Percentiles rank a stretch among this genome's conserved stretches.
Evolutionary conservation across 2,888 invertebrate species (phyloP).

Genomic region (Zaprionus bogoriensis): DNA sequence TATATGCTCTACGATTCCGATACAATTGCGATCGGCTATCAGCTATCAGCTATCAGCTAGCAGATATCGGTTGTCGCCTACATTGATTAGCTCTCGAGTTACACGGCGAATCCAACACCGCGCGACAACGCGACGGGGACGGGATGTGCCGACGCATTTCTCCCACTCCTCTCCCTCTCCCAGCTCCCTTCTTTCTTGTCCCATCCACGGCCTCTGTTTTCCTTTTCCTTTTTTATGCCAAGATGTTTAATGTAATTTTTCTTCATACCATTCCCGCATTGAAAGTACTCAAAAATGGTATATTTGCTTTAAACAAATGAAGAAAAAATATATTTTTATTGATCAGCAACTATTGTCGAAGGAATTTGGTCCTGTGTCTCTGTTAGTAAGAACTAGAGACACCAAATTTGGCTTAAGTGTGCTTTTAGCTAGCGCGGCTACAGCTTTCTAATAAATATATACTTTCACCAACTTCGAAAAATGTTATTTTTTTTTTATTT

Average conservation of each 20-base stretch:
- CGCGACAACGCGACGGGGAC: constrained; percentile 67
- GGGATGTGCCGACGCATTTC: constrained; percentile 48
- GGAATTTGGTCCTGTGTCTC: too few relatives aligned
- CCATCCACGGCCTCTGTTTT: background rate
- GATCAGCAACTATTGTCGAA: too few relatives aligned
- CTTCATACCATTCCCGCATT: too few relatives aligned
- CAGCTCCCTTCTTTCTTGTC: background rate
- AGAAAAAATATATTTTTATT: too few relatives aligned
- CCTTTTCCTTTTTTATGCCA: background rate
- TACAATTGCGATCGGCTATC: constrained; percentile 43
- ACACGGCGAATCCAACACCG: constrained; percentile 39
- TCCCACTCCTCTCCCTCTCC: background rate
- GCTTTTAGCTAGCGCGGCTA: too few relatives aligned
- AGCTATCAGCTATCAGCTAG: background rate
- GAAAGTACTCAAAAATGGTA: too few relatives aligned
- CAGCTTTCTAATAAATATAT: too few relatives aligned
- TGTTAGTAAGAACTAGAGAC: too few relatives aligned
- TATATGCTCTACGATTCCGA: constrained; percentile 6
- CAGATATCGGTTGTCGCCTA: constrained; percentile 1
- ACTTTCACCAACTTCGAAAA: too few relatives aligned
- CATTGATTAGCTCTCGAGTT: constrained; percentile 57
- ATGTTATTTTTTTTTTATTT: too few relatives aligned
- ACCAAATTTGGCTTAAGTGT: too few relatives aligned
- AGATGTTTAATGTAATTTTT: constrained; percentile 1
- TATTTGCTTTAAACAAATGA: too few relatives aligned